These are phyloP conservation scores for Corbicula japonica DNA, from an alignment of 2,888 invertebrate species.

Conservation along the genomic window DNA sequence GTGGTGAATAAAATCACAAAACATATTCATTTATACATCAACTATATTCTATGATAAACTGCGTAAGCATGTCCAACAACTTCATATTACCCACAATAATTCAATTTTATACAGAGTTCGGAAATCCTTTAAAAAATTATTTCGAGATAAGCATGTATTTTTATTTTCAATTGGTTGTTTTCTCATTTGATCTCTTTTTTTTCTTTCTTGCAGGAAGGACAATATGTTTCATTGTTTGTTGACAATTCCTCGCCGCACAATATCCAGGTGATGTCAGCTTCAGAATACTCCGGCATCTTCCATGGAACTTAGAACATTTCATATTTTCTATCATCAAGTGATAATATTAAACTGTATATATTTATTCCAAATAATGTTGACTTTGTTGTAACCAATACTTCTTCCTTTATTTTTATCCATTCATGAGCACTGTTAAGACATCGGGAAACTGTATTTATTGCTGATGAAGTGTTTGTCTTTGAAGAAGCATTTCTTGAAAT, in stretches of 20 bases:
- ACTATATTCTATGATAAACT: neutral
- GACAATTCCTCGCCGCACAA: conserved; percentile 80
- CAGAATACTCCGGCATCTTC: conserved; percentile 83
- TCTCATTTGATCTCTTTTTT: neutral
- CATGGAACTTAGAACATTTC: conserved; percentile 59
- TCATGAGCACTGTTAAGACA: no score
- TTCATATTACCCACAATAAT: neutral
- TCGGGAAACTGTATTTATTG: no score
- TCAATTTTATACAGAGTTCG: neutral
- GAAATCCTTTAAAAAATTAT: neutral
- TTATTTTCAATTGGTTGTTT: neutral
- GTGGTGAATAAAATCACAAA: no score
- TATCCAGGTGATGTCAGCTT: conserved; percentile 76
- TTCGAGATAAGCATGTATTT: neutral
- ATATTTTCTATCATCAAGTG: no score
- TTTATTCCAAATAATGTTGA: no score
- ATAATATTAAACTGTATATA: no score
- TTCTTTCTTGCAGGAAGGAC: conserved; percentile 78
- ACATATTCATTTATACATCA: neutral
- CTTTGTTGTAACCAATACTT: no score
- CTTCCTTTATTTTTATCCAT: no score
- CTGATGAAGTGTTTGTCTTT: no score
- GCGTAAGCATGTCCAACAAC: neutral
- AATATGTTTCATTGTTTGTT: conserved; percentile 82
- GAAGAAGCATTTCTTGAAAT: no score